Percentiles rank a stretch among this genome's conserved stretches.
Conservation (phyloP, 2,888 invertebrate genomes). For the Hydraecia micacea region DNA sequence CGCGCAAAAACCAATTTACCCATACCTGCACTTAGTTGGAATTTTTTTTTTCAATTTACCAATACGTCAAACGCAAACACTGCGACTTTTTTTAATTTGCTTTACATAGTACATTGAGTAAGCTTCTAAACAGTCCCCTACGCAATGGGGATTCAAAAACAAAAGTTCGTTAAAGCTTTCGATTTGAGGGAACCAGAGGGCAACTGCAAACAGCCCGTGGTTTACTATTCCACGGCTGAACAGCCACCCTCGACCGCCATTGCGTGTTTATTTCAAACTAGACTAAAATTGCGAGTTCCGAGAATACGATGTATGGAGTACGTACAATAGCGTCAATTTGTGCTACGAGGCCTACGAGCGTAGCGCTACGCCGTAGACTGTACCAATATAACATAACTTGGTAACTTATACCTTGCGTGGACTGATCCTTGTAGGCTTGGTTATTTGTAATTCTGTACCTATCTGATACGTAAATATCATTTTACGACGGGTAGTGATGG, state of each 20-base stretch:
- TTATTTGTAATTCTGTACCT: not conserved
- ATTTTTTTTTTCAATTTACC: not conserved
- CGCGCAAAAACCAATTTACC: not conserved
- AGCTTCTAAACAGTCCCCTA: not conserved
- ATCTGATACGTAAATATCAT: not conserved
- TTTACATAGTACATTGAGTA: not conserved
- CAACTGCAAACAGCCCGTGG: not conserved
- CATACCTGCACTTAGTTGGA: not conserved
- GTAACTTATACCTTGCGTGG: not conserved
- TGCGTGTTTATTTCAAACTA: not conserved
- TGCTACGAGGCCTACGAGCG: constrained; percentile 41
- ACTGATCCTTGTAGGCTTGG: too few species aligned
- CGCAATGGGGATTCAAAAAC: not conserved
- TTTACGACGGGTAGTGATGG: not conserved
- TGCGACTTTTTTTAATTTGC: not conserved
- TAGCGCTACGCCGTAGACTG: constrained; percentile 49
- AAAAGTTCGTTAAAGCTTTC: not conserved
- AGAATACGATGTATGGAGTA: not conserved
- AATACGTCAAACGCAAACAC: not conserved
- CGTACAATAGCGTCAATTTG: not conserved
- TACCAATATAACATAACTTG: not conserved
- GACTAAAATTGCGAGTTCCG: not conserved
- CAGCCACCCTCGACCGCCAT: not conserved
- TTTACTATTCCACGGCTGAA: not conserved
- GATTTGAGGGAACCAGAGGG: not conserved